A percentile compares a stretch with the other conserved stretches of the same genome.
Conservation (phyloP, 1,140 invertebrate genomes). For the Caenorhabditis brenneri region DNA sequence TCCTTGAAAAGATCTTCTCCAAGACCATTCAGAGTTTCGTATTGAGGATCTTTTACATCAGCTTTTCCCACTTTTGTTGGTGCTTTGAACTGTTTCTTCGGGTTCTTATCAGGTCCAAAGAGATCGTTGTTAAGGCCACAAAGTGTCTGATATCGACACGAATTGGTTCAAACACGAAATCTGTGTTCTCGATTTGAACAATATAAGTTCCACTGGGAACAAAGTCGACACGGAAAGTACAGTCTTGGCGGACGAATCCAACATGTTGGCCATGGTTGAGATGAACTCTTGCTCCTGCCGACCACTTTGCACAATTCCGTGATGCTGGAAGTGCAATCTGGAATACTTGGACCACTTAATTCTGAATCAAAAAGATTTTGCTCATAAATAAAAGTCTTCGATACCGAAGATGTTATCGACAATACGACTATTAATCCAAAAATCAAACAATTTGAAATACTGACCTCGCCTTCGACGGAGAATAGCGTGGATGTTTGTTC, state of each 20-base stretch:
- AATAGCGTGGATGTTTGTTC: constrained; percentile 35
- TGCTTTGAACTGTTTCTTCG: constrained; percentile 49
- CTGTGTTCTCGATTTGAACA: constrained; percentile 82
- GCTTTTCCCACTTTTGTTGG: constrained; percentile 53
- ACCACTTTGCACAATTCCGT: constrained; percentile 57
- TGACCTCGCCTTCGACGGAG: constrained; percentile 46
- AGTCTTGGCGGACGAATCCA: constrained; percentile 77
- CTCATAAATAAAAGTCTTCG: too few relatives aligned
- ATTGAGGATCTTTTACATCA: constrained; percentile 57
- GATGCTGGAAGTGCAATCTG: constrained; percentile 44
- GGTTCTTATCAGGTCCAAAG: constrained; percentile 13
- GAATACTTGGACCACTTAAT: too few relatives aligned
- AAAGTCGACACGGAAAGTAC: constrained; percentile 87
- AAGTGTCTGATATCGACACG: constrained; percentile 83
- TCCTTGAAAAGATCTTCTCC: constrained; percentile 33
- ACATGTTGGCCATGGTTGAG: constrained; percentile 68
- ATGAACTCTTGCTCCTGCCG: constrained; percentile 59
- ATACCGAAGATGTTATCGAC: too few relatives aligned
- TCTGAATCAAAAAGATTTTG: too few relatives aligned
- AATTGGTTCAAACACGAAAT: constrained; percentile 87
- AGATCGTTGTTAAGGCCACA: not conserved
- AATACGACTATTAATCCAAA: constrained; percentile 29
- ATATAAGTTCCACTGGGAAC: constrained; percentile 92
- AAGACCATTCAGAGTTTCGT: constrained; percentile 45
- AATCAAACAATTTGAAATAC: not conserved